phyloP scores from a whole-genome alignment of 2,888 invertebrate species.

The Agrochola lychnidis region DNA sequence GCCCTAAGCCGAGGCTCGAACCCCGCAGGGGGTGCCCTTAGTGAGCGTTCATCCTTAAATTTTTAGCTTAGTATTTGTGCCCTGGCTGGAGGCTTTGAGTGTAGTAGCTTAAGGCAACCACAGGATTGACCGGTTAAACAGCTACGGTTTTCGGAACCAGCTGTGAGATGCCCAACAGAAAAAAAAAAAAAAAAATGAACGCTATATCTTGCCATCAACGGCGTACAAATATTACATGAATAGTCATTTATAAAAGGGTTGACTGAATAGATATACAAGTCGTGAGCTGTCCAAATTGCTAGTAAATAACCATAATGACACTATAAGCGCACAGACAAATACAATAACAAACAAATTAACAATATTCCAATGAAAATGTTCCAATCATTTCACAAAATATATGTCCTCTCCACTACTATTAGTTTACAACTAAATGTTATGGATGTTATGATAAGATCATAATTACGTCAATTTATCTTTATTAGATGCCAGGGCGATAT shows the following conservation, averaged over 20 bases:
- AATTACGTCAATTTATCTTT: conserved; percentile 51
- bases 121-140: too few species aligned
- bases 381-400: background rate
- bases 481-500: conserved; percentile 54
- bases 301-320: background rate
- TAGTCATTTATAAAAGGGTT: background rate
- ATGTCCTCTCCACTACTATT: conserved; percentile 11
- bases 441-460: conserved; percentile 41
- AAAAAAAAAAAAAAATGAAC: too few species aligned
- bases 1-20: too few species aligned
- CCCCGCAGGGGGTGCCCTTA: too few species aligned
- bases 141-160: too few species aligned
- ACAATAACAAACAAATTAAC: background rate
- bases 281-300: background rate
- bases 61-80: too few species aligned
- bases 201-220: too few species aligned
- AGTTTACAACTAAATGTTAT: conserved; percentile 42
- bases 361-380: conserved; percentile 33
- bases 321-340: background rate
- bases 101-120: too few species aligned
- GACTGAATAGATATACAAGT: background rate
- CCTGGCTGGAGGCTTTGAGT: too few species aligned
- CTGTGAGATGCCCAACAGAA: too few species aligned
- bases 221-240: background rate
- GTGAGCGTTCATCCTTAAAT: too few species aligned